Evolutionary conservation across 2,888 invertebrate species (phyloP).

Genomic region (Trilocha varians): DNA sequence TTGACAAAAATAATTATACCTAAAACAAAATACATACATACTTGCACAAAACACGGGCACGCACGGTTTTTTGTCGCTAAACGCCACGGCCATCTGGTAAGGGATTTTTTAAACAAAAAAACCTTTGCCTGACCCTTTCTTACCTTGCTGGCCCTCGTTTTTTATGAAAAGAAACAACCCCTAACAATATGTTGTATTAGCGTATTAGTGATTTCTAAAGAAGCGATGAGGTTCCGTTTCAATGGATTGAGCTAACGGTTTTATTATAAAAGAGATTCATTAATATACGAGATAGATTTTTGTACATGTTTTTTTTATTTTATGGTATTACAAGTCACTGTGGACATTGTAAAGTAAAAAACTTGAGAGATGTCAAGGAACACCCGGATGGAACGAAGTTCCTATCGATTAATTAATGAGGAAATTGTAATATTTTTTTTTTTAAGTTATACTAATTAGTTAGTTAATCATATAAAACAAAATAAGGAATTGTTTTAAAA

Average conservation of each 20-base stretch:
- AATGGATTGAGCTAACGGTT: constrained; percentile 69
- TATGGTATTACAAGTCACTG: too few relatives aligned
- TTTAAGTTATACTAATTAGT: too few relatives aligned
- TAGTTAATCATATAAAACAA: too few relatives aligned
- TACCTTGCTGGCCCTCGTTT: constrained; percentile 66
- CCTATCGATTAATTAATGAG: too few relatives aligned
- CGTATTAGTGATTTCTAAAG: constrained; percentile 70
- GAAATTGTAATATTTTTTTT: too few relatives aligned
- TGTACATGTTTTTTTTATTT: constrained; percentile 21
- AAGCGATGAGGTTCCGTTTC: constrained; percentile 69
- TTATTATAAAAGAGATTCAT: constrained; percentile 34
- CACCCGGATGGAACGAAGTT: too few relatives aligned
- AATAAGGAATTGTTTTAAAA: too few relatives aligned
- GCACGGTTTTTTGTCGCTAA: constrained; percentile 68
- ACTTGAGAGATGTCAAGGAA: too few relatives aligned
- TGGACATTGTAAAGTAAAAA: too few relatives aligned
- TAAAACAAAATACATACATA: constrained; percentile 15
- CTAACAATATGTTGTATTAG: constrained; percentile 70
- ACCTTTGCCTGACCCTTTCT: constrained; percentile 70
- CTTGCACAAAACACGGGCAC: constrained; percentile 57
- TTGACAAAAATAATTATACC: neutral
- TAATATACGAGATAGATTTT: too few relatives aligned
- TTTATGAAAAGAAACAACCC: constrained; percentile 39
- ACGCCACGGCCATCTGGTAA: constrained; percentile 68
- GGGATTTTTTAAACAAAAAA: constrained; percentile 61